Base-by-base conservation (phyloP, 2,797 vertebrate species). In the Trachurus trachurus region DNA sequence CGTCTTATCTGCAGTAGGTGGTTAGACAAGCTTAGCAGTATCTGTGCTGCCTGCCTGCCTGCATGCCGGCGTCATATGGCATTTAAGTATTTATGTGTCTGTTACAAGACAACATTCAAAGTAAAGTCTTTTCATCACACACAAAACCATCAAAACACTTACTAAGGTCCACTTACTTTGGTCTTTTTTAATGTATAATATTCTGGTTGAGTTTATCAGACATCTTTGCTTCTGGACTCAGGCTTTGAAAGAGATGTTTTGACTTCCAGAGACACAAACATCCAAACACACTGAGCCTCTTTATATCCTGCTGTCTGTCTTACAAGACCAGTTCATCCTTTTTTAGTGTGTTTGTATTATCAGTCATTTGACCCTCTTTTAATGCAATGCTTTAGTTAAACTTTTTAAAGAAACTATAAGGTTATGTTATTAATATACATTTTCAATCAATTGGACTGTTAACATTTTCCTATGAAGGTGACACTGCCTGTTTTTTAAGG, bases 11-110 rank as follows among this genome's bases (percentile, higher is more conserved):
- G 74, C 77, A 65, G 66, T 3, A 49, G 54, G 53, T 54, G 31
- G 73, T 77, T 71, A 17, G 60, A 76, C 69, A 81, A 78, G 69
- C 31, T 44, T 44, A 74, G 22, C n/a, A 39, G 64, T 66, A 22
- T 71, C 73, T 83, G 47, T 72, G 62, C 53, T 70, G 40, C 53
- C 77, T 67, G 40, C 53, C 77, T 67, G 68, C 52, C 56, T 76
- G 68, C 74, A 65, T 74, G 77, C 17, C 0, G 88, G 92, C 58
- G 29, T 94, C 88, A 47, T 80, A 57, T 95, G 75, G 66, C 93
- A 66, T 80, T 95, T 76, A 94, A 94, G 66, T 91, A 95, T 96
- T 95, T 72, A 95, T 94, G 87, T 49, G 42, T 79, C 15, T 8
- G 83, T 88, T 82, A 93, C 58, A 56, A 68, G 88, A 86, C 71